A percentile compares a stretch with the other conserved stretches of the same genome.
Conservation (phyloP, 2,113 vertebrate species). For the Pollachius pollachius region DNA sequence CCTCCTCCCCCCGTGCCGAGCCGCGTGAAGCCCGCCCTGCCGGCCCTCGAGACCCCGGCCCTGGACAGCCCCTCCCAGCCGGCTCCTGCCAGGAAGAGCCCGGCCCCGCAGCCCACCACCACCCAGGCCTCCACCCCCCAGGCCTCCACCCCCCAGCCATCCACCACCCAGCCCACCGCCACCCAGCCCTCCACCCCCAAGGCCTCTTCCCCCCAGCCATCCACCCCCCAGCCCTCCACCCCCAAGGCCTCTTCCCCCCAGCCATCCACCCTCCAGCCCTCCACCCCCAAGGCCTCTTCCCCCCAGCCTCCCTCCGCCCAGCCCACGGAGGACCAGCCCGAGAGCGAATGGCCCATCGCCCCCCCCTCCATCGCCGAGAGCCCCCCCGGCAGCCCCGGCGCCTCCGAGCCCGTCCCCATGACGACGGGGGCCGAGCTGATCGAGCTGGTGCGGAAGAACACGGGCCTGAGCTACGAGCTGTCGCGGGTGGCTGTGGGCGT, state of each 20-base stretch:
- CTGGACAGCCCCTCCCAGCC: conserved; percentile 34
- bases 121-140: conserved; percentile 43
- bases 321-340: conserved; percentile 26
- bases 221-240: too few species aligned
- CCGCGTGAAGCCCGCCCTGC: conserved; percentile 69
- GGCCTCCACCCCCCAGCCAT: conserved; percentile 28
- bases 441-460: conserved; percentile 94
- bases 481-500: conserved; percentile 92
- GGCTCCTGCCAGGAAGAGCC: conserved; percentile 55
- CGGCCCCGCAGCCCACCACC: conserved; percentile 45
- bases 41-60: conserved; percentile 12
- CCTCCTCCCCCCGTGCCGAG: conserved; percentile 92
- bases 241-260: too few species aligned
- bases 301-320: conserved; percentile 33
- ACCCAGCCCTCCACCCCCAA: too few species aligned
- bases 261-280: too few species aligned
- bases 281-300: too few species aligned
- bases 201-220: too few species aligned
- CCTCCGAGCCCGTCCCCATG: conserved; percentile 69
- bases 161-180: conserved; percentile 33
- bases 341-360: conserved; percentile 59
- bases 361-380: conserved; percentile 56
- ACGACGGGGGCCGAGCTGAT: conserved; percentile 91
- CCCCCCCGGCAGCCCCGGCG: conserved; percentile 51
- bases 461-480: conserved; percentile 89